Percentiles rank a stretch among this genome's conserved stretches.
Conservation (phyloP, 2,113 vertebrate genomes). For the Hippocampus zosterae region DNA sequence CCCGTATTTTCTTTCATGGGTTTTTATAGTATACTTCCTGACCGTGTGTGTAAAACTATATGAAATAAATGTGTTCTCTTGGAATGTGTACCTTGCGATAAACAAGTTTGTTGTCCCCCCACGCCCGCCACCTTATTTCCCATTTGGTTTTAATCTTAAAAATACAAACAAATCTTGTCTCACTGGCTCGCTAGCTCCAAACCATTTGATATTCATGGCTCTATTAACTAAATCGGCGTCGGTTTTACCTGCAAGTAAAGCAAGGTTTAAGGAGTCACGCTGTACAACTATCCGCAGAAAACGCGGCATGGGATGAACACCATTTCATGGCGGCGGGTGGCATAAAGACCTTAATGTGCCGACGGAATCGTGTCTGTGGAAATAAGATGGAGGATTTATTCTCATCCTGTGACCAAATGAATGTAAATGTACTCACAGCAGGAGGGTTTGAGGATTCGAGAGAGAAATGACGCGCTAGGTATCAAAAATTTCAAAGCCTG, state of each 20-base stretch:
- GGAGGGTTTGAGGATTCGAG: constrained; percentile 26
- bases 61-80: no score
- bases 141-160: neutral
- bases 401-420: constrained; percentile 26
- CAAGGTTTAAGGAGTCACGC: constrained; percentile 13
- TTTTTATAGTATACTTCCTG: no score
- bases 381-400: constrained; percentile 15
- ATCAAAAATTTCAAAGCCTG: constrained; percentile 16
- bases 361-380: constrained; percentile 2
- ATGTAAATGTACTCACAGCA: constrained; percentile 31
- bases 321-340: constrained; percentile 9
- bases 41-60: no score
- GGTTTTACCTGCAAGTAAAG: constrained; percentile 11
- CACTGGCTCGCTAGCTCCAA: neutral
- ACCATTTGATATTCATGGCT: neutral
- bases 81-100: no score
- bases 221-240: constrained; percentile 10
- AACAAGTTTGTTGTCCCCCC: no score
- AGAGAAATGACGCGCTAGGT: constrained; percentile 10
- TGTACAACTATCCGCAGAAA: constrained; percentile 17
- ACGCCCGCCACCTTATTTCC: neutral
- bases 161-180: neutral
- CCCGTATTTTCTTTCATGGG: no score
- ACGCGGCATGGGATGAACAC: constrained; percentile 5
- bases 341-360: neutral